These are phyloP conservation scores for Plecturocebus donacophilus DNA, from an alignment of 2,113 vertebrate species.

Conservation along the genomic window DNA sequence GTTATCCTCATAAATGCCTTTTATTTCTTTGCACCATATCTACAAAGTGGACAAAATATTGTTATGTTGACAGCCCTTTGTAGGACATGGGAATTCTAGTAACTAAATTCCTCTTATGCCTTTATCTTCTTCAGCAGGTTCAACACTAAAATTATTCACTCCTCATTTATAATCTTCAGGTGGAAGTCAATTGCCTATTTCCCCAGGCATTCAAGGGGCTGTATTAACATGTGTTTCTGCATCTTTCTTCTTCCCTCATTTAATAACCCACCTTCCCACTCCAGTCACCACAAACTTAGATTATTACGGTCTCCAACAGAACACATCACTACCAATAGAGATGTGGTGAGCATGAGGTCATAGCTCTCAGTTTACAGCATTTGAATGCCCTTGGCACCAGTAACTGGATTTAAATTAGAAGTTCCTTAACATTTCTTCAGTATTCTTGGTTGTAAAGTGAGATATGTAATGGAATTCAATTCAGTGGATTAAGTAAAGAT, in stretches of 20 bases:
- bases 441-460: background rate
- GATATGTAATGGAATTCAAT: background rate
- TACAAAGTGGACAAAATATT: background rate
- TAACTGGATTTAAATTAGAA: background rate
- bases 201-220: background rate
- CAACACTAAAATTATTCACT: background rate
- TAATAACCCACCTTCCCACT: background rate
- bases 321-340: background rate
- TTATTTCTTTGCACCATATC: background rate
- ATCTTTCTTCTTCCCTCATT: background rate
- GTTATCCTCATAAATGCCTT: background rate
- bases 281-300: background rate
- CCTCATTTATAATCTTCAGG: background rate
- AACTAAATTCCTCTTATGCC: background rate
- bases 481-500: background rate
- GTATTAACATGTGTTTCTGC: background rate
- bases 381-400: background rate
- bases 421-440: background rate
- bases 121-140: background rate
- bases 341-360: rapidly evolving
- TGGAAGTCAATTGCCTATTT: background rate
- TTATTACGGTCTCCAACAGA: background rate
- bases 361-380: background rate
- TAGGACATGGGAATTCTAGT: background rate
- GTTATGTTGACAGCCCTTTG: background rate